Evolutionary conservation across 2,888 invertebrate genomes (phyloP), one percentile per base, ranked within the genome.

Genomic region (Pherbina coryleti): DNA sequence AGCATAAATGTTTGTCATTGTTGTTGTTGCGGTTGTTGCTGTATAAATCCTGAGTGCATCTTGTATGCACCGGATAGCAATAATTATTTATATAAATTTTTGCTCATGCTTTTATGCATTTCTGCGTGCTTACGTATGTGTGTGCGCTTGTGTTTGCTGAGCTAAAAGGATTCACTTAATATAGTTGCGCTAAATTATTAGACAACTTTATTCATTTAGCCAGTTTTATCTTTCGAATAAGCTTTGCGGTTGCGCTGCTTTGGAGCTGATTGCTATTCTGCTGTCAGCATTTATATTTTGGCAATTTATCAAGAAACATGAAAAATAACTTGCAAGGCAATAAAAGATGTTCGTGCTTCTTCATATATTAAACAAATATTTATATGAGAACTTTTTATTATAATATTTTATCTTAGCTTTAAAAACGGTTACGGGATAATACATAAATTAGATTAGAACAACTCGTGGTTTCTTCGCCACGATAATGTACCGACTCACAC

Each of bases 181-280:
- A 44, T 28, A 17, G 5, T 28, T 62, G 22, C 31, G 17, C 60
- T 62, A 28, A 62, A 17, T 62, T 62, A 62, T 62, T 62, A 28
- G 28, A 62, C 60, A 62, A 28, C 60, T 62, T 62, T 62, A 62
- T 62, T 62, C 31, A 62, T 62, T 62, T 62, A 28, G 28, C 25
- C 2, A 25, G 22, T 28, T 62, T 62, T 62, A 25, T 25, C 28
- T 25, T 44, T 11, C 14, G 60, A 3, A 14, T 25, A 3, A 8
- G 28, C 22, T 14, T 14, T 55, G 55, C 19, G 14, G 44, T 44
- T 44, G 44, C 44, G 7, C 44, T 44, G 44, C 44, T 44, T 44
- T 7, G 11, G 11, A 3, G 14, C 44, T 44, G 2, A 14, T 11
- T 44, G 44, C 55, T 7, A n/a, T 55, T n/a, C 19, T 8, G 55